These are phyloP conservation scores for Pseudorhiza aurosa DNA, from an alignment of 30 jellyfish, hydroid and myxozoan species.

Conservation along the genomic window DNA sequence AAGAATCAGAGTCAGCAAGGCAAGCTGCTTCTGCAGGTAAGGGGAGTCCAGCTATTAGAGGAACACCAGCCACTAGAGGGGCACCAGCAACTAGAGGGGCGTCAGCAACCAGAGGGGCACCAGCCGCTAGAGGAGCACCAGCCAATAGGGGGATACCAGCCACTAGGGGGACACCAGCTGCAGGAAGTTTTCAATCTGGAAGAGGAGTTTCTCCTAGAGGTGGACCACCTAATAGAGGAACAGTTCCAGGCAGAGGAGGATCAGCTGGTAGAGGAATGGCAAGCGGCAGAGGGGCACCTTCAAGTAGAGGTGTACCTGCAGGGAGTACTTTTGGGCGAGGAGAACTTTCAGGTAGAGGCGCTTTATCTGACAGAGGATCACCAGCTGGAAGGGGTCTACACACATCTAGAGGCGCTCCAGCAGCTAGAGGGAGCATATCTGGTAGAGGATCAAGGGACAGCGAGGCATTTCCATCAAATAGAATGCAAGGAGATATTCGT, in stretches of 20 bases:
- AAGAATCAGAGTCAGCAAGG: conserved; percentile 1
- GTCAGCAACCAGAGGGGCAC: conserved; percentile 32
- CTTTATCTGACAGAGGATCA: conserved; percentile 9
- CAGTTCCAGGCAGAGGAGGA: conserved; percentile 10
- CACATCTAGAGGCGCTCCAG: not conserved
- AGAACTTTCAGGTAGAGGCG: conserved; percentile 34
- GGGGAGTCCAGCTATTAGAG: conserved; percentile 24
- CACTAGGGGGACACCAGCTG: conserved; percentile 28
- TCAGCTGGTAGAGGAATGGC: not conserved
- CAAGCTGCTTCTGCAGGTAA: conserved; percentile 15
- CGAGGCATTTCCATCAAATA: not conserved
- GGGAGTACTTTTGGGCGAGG: conserved; percentile 28
- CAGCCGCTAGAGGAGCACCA: conserved; percentile 47
- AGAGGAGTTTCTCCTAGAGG: conserved; percentile 23
- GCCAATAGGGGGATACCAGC: conserved; percentile 20
- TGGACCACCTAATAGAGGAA: not conserved
- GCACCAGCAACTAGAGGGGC: conserved; percentile 28
- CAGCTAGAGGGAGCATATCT: not conserved
- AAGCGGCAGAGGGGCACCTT: conserved; percentile 30
- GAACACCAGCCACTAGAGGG: conserved; percentile 23
- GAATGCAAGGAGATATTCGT: not conserved
- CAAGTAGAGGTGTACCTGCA: conserved; percentile 27
- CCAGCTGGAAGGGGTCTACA: not conserved
- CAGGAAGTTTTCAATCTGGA: conserved; percentile 26
- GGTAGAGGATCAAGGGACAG: conserved; percentile 2